Base-by-base conservation (phyloP, 1,140 invertebrate genomes). In the Colletes latitarsis region DNA sequence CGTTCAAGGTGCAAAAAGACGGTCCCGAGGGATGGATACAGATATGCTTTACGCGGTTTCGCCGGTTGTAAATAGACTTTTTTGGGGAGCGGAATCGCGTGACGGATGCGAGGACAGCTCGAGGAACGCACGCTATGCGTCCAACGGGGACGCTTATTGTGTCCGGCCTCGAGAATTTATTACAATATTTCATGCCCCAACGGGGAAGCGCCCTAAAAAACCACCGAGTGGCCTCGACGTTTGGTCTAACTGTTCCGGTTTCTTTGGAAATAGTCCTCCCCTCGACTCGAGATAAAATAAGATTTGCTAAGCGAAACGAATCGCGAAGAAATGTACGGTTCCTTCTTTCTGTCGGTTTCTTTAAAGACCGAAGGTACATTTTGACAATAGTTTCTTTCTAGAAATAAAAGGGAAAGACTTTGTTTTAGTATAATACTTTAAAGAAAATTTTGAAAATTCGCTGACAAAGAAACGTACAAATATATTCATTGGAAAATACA, bases 71-170 rank as follows among this genome's bases (percentile, higher is more conserved):
- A 58, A 76, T 67, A 55, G 46, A 1, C 30, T 49, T 52, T 55
- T 66, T 43, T 8, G 6, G 21, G 72, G 72, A 15, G 49, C 9
- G 52, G 39, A 52, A 57, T 57, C 74, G 74, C 53, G 52, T 67
- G 74, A 76, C 74, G 63, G 64, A 76, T 66, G 49, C 74, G 74
- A 67, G 73, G 41, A 76, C 73, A 67, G 52, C 21, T 67, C 41
- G 63, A 76, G 64, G 43, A 76, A 67, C 73, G 30, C 30, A 21
- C 39, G 62, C 9, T 46, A 55, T 39, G 17, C 52, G 49, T 66
- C 12, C 49, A 64, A 43, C 43, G 21, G 49, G 62, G 49, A 66
- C 58, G n/a, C 60, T 75, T 75, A 66, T 76, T 30, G 74, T 76
- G 63, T 58, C 63, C 63, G 58, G 30, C 21, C 12, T 12, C 14